Percentiles rank a stretch among this genome's conserved stretches.
These are phyloP conservation scores for Nasonia oneida DNA, from an alignment of 2,888 invertebrate genomes.

Conservation along the genomic window DNA sequence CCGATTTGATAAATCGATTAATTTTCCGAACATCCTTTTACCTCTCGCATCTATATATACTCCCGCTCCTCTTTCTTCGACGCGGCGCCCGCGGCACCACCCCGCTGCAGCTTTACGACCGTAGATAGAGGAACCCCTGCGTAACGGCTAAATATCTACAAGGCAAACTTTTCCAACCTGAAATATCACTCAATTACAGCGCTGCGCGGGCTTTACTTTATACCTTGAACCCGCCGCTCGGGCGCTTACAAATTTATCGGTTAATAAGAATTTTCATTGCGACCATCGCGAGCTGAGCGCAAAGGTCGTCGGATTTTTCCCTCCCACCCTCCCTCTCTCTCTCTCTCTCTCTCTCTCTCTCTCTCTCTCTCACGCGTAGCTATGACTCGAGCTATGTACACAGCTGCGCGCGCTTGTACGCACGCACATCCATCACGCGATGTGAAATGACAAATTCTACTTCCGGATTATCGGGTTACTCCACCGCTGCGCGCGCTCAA, in stretches of 20 bases:
- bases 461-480: slow-evolving; percentile 35
- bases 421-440: background rate
- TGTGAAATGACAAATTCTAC: background rate
- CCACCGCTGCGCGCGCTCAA: background rate
- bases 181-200: slow-evolving; percentile 31
- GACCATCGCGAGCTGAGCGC: background rate
- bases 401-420: background rate
- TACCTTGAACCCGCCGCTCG: background rate
- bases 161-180: slow-evolving; percentile 18
- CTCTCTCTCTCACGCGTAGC: no score
- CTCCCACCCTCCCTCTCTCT: background rate
- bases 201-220: background rate
- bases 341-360: background rate
- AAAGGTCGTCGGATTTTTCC: background rate
- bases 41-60: slow-evolving; percentile 38
- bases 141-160: slow-evolving; percentile 36
- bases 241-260: background rate
- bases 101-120: slow-evolving; percentile 14
- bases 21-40: slow-evolving; percentile 62
- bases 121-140: background rate
- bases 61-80: slow-evolving; percentile 1
- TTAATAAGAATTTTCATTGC: slow-evolving; percentile 1
- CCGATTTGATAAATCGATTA: slow-evolving; percentile 64
- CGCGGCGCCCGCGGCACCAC: background rate
- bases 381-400: background rate